A percentile compares a stretch with the other conserved stretches of the same genome.
These are phyloP conservation scores for Vipera ursinii DNA, from an alignment of 2,797 vertebrate genomes.

Conservation along the genomic window DNA sequence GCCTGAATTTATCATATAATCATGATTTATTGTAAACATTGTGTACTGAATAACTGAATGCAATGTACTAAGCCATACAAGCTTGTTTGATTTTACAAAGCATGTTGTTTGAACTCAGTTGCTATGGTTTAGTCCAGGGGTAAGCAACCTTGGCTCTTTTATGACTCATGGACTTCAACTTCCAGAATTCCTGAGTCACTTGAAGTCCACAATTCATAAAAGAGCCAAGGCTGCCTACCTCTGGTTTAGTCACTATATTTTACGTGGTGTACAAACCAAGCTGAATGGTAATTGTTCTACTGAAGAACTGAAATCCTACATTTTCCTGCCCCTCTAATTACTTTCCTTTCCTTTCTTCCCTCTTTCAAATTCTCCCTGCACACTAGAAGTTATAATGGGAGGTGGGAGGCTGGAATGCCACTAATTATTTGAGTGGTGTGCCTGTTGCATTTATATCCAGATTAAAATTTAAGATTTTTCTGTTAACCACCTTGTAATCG, in stretches of 20 bases:
- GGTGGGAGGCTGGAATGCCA: background rate
- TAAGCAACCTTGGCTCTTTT: no score
- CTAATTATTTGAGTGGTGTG: background rate
- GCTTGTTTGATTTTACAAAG: background rate
- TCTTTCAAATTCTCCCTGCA: background rate
- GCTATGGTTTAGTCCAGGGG: background rate
- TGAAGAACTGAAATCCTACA: background rate
- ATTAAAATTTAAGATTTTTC: background rate
- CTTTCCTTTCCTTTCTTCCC: background rate
- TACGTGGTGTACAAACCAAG: background rate
- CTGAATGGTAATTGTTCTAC: background rate
- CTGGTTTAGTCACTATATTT: background rate
- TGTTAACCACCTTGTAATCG: background rate
- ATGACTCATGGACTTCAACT: no score
- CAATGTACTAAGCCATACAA: background rate
- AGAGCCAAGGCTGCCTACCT: no score
- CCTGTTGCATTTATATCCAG: background rate
- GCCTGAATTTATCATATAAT: background rate
- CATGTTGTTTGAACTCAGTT: background rate
- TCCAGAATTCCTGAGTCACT: no score
- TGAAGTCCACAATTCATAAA: no score
- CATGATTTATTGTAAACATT: background rate
- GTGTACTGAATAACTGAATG: background rate
- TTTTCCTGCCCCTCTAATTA: background rate
- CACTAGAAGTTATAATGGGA: background rate